Evolutionary conservation across 2,113 vertebrate species (phyloP).

Genomic region (Garra rufa): DNA sequence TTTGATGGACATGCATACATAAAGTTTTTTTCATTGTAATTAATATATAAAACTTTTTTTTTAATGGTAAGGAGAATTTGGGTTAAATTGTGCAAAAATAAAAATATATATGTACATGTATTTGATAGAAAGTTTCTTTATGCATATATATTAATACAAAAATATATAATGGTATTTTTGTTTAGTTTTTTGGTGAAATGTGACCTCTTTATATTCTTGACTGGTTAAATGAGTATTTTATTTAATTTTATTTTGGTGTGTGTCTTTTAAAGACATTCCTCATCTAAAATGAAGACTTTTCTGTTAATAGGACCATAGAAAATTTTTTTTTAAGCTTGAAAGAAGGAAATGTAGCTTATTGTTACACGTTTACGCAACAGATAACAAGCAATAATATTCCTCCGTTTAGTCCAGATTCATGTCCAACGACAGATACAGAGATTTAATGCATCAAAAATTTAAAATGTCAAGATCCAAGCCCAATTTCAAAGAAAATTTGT

Average conservation of each 20-base stretch:
- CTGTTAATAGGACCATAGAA: background rate
- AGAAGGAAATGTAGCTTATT: constrained; percentile 20
- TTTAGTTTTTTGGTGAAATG: background rate
- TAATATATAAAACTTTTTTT: no score
- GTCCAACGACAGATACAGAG: background rate
- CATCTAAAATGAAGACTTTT: background rate
- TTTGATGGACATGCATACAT: no score
- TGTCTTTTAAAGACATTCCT: background rate
- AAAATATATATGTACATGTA: no score
- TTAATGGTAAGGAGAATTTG: no score
- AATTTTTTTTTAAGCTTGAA: constrained; percentile 22
- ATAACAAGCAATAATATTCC: constrained; percentile 56
- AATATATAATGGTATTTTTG: no score
- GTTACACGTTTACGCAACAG: constrained; percentile 39
- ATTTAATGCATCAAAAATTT: no score
- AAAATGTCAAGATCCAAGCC: no score
- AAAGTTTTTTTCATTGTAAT: no score
- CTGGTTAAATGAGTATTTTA: background rate
- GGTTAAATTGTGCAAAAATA: no score
- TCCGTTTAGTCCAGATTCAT: background rate
- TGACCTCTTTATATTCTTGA: background rate
- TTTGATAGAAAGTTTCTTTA: no score
- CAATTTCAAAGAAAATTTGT: no score
- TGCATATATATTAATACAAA: no score
- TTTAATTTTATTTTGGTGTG: background rate